A percentile compares a stretch with the other conserved stretches of the same genome.
Evolutionary conservation across 2,888 invertebrate genomes (phyloP).

Genomic region (Seira ritae): DNA sequence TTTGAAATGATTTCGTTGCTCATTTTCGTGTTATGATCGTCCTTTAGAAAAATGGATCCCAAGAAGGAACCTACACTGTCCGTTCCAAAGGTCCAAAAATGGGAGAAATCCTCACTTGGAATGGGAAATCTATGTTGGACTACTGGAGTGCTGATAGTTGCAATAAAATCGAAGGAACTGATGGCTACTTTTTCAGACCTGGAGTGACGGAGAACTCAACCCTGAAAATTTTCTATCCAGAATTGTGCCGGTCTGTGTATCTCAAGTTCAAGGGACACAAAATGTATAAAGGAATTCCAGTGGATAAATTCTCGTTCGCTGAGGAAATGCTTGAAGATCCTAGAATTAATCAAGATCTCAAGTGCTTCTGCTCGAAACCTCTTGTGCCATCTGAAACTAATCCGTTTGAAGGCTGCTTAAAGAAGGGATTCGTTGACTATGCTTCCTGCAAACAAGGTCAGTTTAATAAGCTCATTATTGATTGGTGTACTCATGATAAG

Average conservation of each 20-base stretch:
- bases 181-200: slow-evolving; percentile 62
- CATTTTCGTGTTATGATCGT: too few relatives aligned
- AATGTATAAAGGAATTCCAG: slow-evolving; percentile 49
- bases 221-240: slow-evolving; percentile 64
- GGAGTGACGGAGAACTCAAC: slow-evolving; percentile 56
- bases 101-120: slow-evolving; percentile 55
- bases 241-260: slow-evolving; percentile 63
- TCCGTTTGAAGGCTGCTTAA: slow-evolving; percentile 53
- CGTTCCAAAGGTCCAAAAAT: slow-evolving; percentile 50
- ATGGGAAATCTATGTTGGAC: slow-evolving; percentile 55
- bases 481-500: too few relatives aligned
- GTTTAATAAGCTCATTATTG: background rate
- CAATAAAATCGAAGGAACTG: slow-evolving; percentile 64
- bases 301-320: slow-evolving; percentile 52
- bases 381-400: slow-evolving; percentile 49
- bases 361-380: slow-evolving; percentile 64
- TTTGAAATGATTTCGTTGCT: slow-evolving; percentile 9
- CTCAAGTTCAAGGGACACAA: slow-evolving; percentile 51
- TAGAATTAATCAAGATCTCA: slow-evolving; percentile 46
- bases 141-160: slow-evolving; percentile 62
- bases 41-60: slow-evolving; percentile 54
- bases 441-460: slow-evolving; percentile 66
- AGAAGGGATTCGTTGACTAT: slow-evolving; percentile 64
- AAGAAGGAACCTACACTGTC: slow-evolving; percentile 56
- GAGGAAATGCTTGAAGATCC: slow-evolving; percentile 62